These are phyloP conservation scores for Pelochelys cantorii DNA, from an alignment of 2,797 vertebrate genomes.

Conservation along the genomic window DNA sequence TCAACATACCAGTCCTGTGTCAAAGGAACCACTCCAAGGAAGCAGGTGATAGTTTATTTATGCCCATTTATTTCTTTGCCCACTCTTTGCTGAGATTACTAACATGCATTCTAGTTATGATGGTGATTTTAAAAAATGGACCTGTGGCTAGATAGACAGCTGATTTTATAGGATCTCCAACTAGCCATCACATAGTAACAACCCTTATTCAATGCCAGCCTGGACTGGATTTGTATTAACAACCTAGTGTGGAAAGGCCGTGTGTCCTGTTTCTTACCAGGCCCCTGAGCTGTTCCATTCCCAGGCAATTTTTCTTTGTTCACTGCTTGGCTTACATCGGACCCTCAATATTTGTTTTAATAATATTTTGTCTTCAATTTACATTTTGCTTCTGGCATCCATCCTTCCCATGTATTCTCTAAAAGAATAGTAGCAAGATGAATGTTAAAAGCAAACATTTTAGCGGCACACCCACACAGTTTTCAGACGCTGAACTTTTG, in stretches of 20 bases:
- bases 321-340: neutral
- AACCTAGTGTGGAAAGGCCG: neutral
- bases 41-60: neutral
- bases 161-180: neutral
- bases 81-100: neutral
- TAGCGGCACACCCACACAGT: constrained; percentile 56
- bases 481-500: constrained; percentile 73
- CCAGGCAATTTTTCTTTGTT: neutral
- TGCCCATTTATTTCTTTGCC: neutral
- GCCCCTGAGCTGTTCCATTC: neutral
- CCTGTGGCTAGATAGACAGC: neutral
- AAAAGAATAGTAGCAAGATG: constrained; percentile 65
- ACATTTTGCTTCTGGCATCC: constrained; percentile 13
- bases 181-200: neutral
- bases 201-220: constrained; percentile 5
- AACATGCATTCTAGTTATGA: neutral
- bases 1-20: neutral
- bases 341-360: constrained; percentile 28
- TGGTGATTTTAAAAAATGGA: neutral
- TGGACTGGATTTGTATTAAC: neutral
- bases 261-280: neutral
- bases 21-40: neutral
- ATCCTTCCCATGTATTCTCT: constrained; percentile 56
- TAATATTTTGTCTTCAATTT: constrained; percentile 24
- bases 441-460: constrained; percentile 68